phyloP scores from a whole-genome alignment of 1,140 invertebrate species.

The Drosophila serrata region DNA sequence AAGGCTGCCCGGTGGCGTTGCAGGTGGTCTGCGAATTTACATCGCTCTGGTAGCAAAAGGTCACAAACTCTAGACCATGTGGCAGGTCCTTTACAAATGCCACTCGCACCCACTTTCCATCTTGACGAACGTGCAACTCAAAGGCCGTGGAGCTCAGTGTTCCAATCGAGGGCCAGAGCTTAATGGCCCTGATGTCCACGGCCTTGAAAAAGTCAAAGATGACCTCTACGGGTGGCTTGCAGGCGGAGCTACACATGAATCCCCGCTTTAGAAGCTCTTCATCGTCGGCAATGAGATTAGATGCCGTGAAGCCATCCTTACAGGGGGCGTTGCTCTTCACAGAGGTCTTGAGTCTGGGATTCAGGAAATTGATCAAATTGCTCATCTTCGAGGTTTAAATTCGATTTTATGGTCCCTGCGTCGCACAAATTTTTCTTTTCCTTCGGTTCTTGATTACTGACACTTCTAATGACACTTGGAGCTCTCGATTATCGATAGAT shows the following conservation, averaged over 20 bases:
- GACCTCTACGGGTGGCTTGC: conserved; percentile 90
- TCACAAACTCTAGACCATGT: conserved; percentile 84
- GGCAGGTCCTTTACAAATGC: conserved; percentile 85
- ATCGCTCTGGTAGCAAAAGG: conserved; percentile 86
- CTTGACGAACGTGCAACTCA: conserved; percentile 86
- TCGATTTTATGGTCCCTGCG: neutral
- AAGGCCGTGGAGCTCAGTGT: conserved; percentile 88
- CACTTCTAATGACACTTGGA: neutral
- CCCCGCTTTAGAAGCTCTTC: conserved; percentile 86
- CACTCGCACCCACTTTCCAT: conserved; percentile 75
- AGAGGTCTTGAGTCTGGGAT: conserved; percentile 85
- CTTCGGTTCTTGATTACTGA: neutral
- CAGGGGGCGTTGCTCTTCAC: conserved; percentile 79
- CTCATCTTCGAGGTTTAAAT: conserved; percentile 55
- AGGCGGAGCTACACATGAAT: conserved; percentile 89
- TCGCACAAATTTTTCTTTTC: neutral
- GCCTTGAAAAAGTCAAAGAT: conserved; percentile 89
- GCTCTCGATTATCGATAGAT: neutral
- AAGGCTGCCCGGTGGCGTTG: conserved; percentile 36
- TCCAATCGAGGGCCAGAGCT: conserved; percentile 88
- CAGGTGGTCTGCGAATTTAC: conserved; percentile 69
- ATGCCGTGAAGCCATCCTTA: conserved; percentile 88
- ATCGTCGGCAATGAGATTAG: conserved; percentile 88
- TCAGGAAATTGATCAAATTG: conserved; percentile 85
- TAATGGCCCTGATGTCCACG: conserved; percentile 88